Evolutionary conservation across 2,888 invertebrate genomes (phyloP).

Genomic region (Icerya purchasi): DNA sequence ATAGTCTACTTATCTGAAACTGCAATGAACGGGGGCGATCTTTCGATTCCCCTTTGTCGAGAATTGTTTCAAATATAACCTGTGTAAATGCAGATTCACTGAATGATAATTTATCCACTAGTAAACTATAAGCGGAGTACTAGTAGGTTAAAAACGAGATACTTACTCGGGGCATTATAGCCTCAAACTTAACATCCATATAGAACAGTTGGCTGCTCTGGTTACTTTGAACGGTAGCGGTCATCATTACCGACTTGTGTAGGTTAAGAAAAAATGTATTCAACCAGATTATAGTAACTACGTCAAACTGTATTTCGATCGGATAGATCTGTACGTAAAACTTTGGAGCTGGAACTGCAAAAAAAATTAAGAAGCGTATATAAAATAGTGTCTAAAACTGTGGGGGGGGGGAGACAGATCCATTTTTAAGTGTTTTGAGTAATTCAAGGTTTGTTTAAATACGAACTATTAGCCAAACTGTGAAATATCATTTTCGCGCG

Average conservation of each 20-base stretch:
- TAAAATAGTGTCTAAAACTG: too few species aligned
- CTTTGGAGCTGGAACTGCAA: constrained; percentile 80
- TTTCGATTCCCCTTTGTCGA: constrained; percentile 24
- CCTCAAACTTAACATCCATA: constrained; percentile 72
- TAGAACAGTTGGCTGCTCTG: constrained; percentile 29
- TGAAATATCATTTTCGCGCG: too few species aligned
- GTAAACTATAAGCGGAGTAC: too few species aligned
- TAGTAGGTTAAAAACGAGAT: too few species aligned
- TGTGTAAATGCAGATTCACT: too few species aligned
- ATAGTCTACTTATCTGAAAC: constrained; percentile 54
- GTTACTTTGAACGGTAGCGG: constrained; percentile 25
- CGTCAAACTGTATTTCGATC: constrained; percentile 65
- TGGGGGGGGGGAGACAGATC: neutral
- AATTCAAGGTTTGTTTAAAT: too few species aligned
- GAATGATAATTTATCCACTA: too few species aligned
- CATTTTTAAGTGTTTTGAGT: neutral
- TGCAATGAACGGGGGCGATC: constrained; percentile 76
- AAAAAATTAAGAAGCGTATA: constrained; percentile 1
- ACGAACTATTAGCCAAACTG: too few species aligned
- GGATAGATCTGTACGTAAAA: constrained; percentile 82
- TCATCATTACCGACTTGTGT: constrained; percentile 43
- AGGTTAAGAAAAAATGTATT: constrained; percentile 81
- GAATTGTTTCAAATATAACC: constrained; percentile 7
- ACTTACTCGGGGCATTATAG: constrained; percentile 74
- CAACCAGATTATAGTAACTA: constrained; percentile 75